phyloP scores from a whole-genome alignment of 2,888 invertebrate genomes.

The Phalangium opilio region DNA sequence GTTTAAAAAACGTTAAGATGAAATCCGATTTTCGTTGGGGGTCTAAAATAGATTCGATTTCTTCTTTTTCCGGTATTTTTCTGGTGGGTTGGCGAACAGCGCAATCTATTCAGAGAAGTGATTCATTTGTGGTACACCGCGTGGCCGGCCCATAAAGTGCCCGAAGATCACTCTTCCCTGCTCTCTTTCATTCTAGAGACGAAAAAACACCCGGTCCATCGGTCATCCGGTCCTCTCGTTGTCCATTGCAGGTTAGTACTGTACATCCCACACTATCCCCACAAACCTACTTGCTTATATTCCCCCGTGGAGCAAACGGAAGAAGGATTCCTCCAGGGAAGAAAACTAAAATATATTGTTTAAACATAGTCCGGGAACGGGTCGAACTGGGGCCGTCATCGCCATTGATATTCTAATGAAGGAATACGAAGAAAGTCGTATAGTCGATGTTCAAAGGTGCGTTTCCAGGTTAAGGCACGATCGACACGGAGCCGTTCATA shows the following conservation, averaged over 20 bases:
- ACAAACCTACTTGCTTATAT: neutral
- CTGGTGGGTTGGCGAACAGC: constrained; percentile 29
- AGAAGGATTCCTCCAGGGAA: neutral
- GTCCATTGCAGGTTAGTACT: constrained; percentile 33
- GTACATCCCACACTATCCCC: neutral
- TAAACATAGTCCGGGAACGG: constrained; percentile 57
- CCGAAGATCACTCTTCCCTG: constrained; percentile 62
- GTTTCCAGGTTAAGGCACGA: constrained; percentile 71
- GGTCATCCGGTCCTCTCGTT: constrained; percentile 28
- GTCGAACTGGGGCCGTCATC: constrained; percentile 69
- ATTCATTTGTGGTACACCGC: constrained; percentile 81
- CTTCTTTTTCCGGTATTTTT: no score
- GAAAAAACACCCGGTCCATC: constrained; percentile 34
- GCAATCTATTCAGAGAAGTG: constrained; percentile 69
- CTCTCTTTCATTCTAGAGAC: constrained; percentile 78
- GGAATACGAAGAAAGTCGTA: constrained; percentile 62
- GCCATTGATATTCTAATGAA: constrained; percentile 74
- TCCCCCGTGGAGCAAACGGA: neutral
- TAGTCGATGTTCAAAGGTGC: constrained; percentile 69
- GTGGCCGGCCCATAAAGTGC: constrained; percentile 80
- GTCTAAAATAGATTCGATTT: no score
- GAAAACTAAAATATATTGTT: neutral
- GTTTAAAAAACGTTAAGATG: no score
- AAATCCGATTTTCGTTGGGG: no score
- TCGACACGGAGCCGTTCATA: constrained; percentile 74